Conservation (phyloP, 2,888 invertebrate genomes). For the Seira sanloemensis region DNA sequence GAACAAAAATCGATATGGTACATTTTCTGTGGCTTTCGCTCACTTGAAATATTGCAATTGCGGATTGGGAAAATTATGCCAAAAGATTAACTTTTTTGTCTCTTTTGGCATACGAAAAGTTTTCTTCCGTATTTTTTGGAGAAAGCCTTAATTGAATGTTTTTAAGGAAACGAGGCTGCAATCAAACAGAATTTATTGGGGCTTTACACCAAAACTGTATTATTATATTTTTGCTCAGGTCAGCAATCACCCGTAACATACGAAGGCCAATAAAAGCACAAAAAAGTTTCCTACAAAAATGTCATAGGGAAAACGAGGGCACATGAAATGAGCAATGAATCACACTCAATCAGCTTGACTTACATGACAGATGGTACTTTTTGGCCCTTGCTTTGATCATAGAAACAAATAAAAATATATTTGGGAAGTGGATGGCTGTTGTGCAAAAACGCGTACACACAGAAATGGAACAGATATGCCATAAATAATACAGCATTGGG, state of each 20-base stretch:
- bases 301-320: neutral
- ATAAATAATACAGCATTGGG: neutral
- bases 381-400: neutral
- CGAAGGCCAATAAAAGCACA: neutral
- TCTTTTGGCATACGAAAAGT: conserved; percentile 36
- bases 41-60: conserved; percentile 40
- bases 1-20: neutral
- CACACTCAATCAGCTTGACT: conserved; percentile 41
- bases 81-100: conserved; percentile 48
- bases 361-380: conserved; percentile 35
- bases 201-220: too few relatives aligned
- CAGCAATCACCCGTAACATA: neutral
- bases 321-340: conserved; percentile 47
- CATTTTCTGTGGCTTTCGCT: conserved; percentile 45
- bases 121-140: conserved; percentile 36
- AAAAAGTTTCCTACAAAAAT: neutral
- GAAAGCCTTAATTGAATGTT: conserved; percentile 50
- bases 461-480: neutral
- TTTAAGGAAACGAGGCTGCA: neutral
- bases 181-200: too few relatives aligned
- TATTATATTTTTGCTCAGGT: too few relatives aligned
- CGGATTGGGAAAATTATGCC: conserved; percentile 55
- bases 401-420: neutral
- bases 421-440: neutral
- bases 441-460: neutral